Conservation (phyloP, 1,140 invertebrate species). For the Phthorimaea operculella region DNA sequence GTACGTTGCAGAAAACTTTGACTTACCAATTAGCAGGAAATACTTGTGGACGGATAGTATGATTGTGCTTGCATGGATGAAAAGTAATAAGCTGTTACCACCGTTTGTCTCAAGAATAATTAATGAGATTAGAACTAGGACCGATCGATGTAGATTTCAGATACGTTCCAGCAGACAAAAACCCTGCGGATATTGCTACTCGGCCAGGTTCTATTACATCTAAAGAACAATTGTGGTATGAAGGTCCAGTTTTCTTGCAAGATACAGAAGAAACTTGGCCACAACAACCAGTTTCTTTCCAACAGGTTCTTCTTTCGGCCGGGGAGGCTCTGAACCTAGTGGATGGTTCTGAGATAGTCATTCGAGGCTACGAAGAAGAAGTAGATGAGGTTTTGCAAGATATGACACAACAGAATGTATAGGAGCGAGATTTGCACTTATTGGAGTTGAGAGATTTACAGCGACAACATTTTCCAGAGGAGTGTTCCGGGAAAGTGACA, state of each 20-base stretch:
- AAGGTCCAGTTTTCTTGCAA: background rate
- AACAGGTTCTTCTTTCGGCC: background rate
- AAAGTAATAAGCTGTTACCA: slow-evolving; percentile 3
- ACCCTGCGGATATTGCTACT: slow-evolving; percentile 10
- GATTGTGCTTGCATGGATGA: slow-evolving; percentile 7
- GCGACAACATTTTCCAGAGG: too few species aligned
- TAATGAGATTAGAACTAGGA: slow-evolving; percentile 4
- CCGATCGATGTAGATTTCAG: background rate
- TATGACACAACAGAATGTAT: too few species aligned
- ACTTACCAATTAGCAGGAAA: background rate
- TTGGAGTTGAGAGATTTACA: too few species aligned
- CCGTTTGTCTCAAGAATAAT: slow-evolving; percentile 7
- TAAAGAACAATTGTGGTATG: slow-evolving; percentile 7
- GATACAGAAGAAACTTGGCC: background rate
- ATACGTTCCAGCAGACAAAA: background rate
- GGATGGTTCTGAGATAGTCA: slow-evolving; percentile 5
- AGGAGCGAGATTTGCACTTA: too few species aligned
- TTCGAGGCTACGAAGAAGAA: slow-evolving; percentile 1
- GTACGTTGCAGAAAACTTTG: background rate
- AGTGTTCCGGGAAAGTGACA: background rate
- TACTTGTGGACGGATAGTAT: slow-evolving; percentile 11
- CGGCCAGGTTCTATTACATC: background rate
- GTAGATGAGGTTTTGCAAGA: background rate
- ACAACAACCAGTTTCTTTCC: too few species aligned
- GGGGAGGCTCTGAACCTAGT: slow-evolving; percentile 3